phyloP scores from a whole-genome alignment of 2,113 vertebrate species.

The Cepphus grylle region DNA sequence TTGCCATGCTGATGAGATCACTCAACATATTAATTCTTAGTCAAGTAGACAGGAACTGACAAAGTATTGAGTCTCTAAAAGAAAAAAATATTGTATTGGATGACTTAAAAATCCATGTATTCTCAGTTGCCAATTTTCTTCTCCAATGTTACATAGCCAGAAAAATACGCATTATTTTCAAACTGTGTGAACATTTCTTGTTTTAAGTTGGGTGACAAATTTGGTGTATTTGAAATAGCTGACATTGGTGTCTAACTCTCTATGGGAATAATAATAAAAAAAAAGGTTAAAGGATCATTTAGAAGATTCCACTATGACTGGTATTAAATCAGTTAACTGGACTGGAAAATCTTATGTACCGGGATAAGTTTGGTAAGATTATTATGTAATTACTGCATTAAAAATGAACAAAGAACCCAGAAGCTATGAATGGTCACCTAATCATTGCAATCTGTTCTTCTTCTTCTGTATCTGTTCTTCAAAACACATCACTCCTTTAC shows the following conservation, averaged over 20 bases:
- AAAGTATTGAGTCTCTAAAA: neutral
- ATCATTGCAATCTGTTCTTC: neutral
- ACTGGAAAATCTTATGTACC: neutral
- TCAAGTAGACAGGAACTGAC: neutral
- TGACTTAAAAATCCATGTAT: neutral
- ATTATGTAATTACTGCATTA: neutral
- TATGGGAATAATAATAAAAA: neutral
- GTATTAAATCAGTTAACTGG: neutral
- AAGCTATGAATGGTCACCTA: neutral
- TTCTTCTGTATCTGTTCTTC: neutral
- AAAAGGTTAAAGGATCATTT: neutral
- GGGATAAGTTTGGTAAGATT: neutral
- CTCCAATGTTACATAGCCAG: neutral
- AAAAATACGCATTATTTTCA: neutral
- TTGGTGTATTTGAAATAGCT: neutral
- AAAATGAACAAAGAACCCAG: neutral
- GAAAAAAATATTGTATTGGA: neutral
- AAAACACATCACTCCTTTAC: neutral
- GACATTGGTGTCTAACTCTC: neutral
- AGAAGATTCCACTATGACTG: neutral
- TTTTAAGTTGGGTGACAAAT: neutral
- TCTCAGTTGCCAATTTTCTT: neutral
- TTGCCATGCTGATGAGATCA: neutral
- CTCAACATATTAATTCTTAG: neutral
- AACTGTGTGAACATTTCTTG: neutral